Evolutionary conservation across 2,113 vertebrate genomes (phyloP).

Genomic region (Mastomys natalensis): DNA sequence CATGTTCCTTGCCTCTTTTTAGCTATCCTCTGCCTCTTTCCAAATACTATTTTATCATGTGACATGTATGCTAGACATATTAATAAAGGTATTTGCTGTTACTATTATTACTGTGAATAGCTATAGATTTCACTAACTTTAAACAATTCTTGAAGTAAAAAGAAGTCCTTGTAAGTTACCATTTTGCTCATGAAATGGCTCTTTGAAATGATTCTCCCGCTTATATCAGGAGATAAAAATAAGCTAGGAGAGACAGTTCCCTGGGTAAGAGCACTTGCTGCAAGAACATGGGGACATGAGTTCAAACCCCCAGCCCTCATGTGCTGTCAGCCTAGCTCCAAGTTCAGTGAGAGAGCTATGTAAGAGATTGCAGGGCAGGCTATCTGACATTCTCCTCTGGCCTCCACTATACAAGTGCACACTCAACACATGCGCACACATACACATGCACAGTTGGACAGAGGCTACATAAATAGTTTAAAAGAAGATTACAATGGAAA

Average conservation of each 20-base stretch:
- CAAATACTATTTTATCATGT: neutral
- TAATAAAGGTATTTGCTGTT: neutral
- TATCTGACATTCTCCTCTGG: neutral
- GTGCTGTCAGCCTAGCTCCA: neutral
- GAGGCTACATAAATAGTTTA: neutral
- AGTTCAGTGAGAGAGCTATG: neutral
- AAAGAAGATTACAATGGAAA: constrained; percentile 1
- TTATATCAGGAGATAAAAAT: neutral
- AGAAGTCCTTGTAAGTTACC: constrained; percentile 20
- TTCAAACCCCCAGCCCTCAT: neutral
- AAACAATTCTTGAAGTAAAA: constrained; percentile 28
- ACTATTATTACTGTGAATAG: neutral
- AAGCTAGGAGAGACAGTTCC: neutral
- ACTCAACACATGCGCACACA: neutral
- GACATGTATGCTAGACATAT: neutral
- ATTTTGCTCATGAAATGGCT: neutral
- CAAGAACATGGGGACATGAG: neutral
- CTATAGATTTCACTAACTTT: neutral
- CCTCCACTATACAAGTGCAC: too few species aligned
- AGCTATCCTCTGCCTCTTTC: neutral
- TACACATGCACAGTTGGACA: neutral
- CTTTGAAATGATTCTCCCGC: constrained; percentile 22
- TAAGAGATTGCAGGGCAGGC: neutral
- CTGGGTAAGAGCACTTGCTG: neutral
- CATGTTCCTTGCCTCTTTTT: constrained; percentile 13